Evolutionary conservation across 2,888 invertebrate genomes (phyloP).

Genomic region (Strigamia transsilvanica): DNA sequence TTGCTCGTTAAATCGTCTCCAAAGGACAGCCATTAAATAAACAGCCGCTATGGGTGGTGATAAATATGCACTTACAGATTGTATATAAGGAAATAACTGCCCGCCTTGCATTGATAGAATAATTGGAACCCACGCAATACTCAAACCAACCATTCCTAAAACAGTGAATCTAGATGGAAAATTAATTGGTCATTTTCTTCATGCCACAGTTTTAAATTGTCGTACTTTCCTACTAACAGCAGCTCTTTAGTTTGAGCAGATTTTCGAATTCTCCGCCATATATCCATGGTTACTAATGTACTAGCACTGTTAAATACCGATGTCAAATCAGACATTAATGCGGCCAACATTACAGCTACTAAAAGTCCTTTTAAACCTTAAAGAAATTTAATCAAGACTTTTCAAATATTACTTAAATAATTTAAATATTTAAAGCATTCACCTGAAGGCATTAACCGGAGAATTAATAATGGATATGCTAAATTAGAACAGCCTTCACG

Average conservation of each 20-base stretch:
- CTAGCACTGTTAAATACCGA: slow-evolving; percentile 69
- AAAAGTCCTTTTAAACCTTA: slow-evolving; percentile 63
- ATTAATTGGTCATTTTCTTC: neutral
- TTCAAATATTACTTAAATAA: too few species aligned
- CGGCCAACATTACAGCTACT: slow-evolving; percentile 69
- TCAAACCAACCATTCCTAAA: slow-evolving; percentile 62
- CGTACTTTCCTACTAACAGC: slow-evolving; percentile 66
- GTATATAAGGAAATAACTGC: slow-evolving; percentile 65
- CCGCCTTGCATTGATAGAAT: slow-evolving; percentile 65
- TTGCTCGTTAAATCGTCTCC: slow-evolving; percentile 64
- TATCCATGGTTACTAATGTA: slow-evolving; percentile 69
- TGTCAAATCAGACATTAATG: slow-evolving; percentile 68
- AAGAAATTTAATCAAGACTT: neutral
- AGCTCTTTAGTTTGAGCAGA: slow-evolving; percentile 64
- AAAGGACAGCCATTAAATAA: slow-evolving; percentile 63
- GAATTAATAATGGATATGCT: slow-evolving; percentile 67
- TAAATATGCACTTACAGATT: slow-evolving; percentile 63
- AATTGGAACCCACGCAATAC: slow-evolving; percentile 65
- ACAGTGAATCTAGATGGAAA: slow-evolving; percentile 57
- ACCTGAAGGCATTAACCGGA: slow-evolving; percentile 66
- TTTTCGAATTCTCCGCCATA: slow-evolving; percentile 66
- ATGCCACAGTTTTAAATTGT: neutral
- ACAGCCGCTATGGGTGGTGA: slow-evolving; percentile 65
- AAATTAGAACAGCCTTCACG: slow-evolving; percentile 67
- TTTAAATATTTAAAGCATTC: too few species aligned